Percentiles rank a stretch among this genome's conserved stretches.
phyloP scores from a whole-genome alignment of 2,797 vertebrate genomes.

The Sebastes vulpes region DNA sequence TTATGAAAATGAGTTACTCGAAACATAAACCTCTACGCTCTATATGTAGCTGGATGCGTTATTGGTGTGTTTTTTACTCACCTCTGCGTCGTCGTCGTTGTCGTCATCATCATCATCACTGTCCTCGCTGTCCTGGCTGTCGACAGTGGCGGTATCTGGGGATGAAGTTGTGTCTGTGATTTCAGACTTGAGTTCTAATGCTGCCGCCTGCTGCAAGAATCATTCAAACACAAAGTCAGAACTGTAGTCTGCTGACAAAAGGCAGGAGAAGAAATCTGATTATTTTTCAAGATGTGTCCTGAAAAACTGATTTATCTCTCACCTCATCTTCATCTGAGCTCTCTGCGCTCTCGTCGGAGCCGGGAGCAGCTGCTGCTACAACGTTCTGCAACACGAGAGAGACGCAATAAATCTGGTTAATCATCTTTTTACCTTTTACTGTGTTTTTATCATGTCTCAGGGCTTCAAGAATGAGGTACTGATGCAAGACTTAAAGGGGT shows the following conservation, averaged over 20 bases:
- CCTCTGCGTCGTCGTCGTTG: slow-evolving; percentile 49
- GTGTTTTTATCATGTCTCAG: background rate
- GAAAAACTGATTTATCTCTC: slow-evolving; percentile 16
- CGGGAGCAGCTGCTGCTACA: slow-evolving; percentile 25
- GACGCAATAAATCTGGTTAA: background rate
- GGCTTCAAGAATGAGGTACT: background rate
- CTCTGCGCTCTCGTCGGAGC: slow-evolving; percentile 79
- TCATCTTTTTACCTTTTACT: background rate
- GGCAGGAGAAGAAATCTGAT: background rate
- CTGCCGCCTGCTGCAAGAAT: slow-evolving; percentile 24
- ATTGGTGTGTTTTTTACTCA: slow-evolving; percentile 58
- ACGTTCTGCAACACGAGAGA: slow-evolving; percentile 54
- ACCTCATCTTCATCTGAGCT: slow-evolving; percentile 78
- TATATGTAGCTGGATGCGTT: background rate
- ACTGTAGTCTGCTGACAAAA: background rate
- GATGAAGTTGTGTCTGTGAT: slow-evolving; percentile 18
- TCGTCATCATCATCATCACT: slow-evolving; percentile 52
- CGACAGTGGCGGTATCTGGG: slow-evolving; percentile 52
- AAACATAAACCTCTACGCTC: background rate
- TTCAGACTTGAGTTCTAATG: slow-evolving; percentile 28
- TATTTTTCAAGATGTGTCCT: background rate
- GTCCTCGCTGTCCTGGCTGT: slow-evolving; percentile 55
- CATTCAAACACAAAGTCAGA: background rate
- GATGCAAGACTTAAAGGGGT: background rate
- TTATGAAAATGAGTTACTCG: background rate